Percentiles rank a stretch among this genome's conserved stretches.
Conservation (phyloP, 2,888 invertebrate genomes). For the Didymodactylos carnosus region DNA sequence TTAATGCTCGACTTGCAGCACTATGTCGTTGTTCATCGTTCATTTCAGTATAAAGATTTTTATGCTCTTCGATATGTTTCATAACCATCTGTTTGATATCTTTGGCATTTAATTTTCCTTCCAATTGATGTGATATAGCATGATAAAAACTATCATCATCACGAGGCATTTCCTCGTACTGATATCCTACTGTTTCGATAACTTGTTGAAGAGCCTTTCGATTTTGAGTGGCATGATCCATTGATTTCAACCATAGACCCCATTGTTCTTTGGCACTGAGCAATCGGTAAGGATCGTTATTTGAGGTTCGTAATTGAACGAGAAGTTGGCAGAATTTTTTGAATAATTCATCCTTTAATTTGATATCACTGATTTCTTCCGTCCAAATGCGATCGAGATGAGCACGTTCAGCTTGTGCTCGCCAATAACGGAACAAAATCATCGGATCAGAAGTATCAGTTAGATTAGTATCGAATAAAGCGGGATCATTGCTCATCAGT, state of each 20-base stretch:
- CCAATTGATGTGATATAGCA: no score
- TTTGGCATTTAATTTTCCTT: no score
- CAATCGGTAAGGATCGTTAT: background rate
- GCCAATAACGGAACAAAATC: background rate
- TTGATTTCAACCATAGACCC: background rate
- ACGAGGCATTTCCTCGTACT: background rate
- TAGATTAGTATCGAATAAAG: background rate
- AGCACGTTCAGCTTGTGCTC: background rate
- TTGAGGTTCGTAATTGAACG: background rate
- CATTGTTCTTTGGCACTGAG: background rate
- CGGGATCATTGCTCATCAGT: background rate
- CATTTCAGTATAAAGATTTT: no score
- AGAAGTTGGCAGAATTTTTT: background rate
- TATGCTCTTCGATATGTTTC: no score
- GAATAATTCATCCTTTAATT: background rate
- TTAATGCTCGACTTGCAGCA: no score
- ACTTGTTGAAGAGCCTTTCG: background rate
- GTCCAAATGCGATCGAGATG: background rate
- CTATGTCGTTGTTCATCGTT: no score
- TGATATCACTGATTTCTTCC: background rate
- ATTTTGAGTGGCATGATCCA: background rate
- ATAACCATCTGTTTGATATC: no score
- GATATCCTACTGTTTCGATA: background rate
- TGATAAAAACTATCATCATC: no score
- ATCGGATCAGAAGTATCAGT: background rate